Evolutionary conservation across 2,888 invertebrate species (phyloP).

Genomic region (Drosophila fungiperda): DNA sequence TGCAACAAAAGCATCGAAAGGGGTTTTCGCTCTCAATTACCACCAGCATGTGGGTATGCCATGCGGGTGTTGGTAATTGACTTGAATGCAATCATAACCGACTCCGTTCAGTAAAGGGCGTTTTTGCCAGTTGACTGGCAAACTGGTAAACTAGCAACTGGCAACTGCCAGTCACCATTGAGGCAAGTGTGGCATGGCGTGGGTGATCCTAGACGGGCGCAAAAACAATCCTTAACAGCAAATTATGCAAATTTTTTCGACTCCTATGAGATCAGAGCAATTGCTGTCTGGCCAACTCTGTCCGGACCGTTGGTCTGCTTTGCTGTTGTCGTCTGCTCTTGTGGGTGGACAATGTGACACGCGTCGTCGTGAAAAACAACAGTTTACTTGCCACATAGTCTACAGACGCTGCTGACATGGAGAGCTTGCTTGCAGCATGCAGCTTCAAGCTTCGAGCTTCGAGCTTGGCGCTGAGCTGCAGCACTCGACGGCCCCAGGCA

Average conservation of each 20-base stretch:
- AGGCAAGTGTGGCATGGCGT: constrained; percentile 49
- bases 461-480: constrained; percentile 12
- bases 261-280: constrained; percentile 59
- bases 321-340: constrained; percentile 69
- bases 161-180: constrained; percentile 50
- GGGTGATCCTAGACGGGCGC: constrained; percentile 60
- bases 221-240: constrained; percentile 63
- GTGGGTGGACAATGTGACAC: constrained; percentile 81
- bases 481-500: constrained; percentile 37
- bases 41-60: constrained; percentile 53
- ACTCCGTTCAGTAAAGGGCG: constrained; percentile 48
- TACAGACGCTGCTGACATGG: constrained; percentile 38
- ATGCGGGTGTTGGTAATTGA: constrained; percentile 71
- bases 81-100: constrained; percentile 62
- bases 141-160: constrained; percentile 26
- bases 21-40: constrained; percentile 25
- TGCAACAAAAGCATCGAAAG: constrained; percentile 56
- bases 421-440: constrained; percentile 22
- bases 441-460: neutral
- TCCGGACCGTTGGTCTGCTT: constrained; percentile 39
- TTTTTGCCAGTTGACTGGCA: constrained; percentile 46
- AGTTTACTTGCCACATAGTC: constrained; percentile 74
- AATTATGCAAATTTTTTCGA: constrained; percentile 70
- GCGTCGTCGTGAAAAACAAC: constrained; percentile 82
- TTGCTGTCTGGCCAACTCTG: constrained; percentile 24